Conservation (phyloP, 1,140 invertebrate genomes). For the Homalodisca vitripennis region DNA sequence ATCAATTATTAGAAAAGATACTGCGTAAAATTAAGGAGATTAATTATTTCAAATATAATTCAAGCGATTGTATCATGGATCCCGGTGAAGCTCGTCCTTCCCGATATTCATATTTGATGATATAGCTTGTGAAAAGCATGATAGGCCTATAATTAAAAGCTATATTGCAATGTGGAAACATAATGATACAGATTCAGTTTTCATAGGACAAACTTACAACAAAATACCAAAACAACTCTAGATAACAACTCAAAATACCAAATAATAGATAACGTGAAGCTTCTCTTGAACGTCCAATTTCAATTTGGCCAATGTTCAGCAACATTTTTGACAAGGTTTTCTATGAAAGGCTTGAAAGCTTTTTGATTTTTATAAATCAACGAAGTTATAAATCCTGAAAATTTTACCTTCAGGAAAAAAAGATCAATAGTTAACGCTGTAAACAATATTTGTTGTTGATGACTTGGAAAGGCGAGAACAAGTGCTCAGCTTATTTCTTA, state of each 20-base stretch:
- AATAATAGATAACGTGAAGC: slow-evolving; percentile 48
- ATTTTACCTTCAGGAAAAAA: no score
- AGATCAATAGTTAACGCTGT: no score
- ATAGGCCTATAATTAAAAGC: slow-evolving; percentile 26
- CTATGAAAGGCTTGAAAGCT: no score
- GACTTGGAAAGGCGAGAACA: no score
- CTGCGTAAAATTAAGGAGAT: slow-evolving; percentile 40
- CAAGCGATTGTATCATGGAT: slow-evolving; percentile 29
- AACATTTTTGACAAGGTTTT: no score
- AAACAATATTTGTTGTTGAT: no score
- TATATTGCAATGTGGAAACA: slow-evolving; percentile 48
- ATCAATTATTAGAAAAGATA: slow-evolving; percentile 42
- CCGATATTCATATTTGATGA: slow-evolving; percentile 49
- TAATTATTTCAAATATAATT: slow-evolving; percentile 19
- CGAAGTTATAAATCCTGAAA: no score
- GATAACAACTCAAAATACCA: no score
- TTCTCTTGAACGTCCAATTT: no score
- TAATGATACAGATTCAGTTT: slow-evolving; percentile 47
- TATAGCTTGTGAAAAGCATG: slow-evolving; percentile 38
- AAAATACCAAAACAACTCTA: slow-evolving; percentile 48
- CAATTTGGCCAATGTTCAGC: no score
- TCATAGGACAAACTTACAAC: slow-evolving; percentile 47
- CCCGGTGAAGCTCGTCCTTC: slow-evolving; percentile 38
- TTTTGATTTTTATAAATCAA: no score
- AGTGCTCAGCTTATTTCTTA: no score